These are phyloP conservation scores for Latrodectus geometricus DNA, from an alignment of 1,140 invertebrate species.

Conservation along the genomic window DNA sequence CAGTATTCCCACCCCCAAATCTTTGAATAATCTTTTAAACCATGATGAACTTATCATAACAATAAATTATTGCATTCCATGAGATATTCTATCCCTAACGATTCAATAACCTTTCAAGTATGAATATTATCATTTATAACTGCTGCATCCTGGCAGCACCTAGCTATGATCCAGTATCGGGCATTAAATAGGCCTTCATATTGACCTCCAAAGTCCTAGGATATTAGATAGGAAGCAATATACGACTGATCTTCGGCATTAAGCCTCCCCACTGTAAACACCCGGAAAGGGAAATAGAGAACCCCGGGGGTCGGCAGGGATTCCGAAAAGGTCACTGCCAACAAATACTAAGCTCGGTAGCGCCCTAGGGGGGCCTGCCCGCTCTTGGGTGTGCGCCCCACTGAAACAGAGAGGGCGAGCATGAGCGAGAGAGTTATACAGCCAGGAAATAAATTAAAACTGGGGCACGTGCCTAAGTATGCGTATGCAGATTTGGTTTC, in stretches of 20 bases:
- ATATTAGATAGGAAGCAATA: slow-evolving; percentile 57
- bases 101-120: neutral
- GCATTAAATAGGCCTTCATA: slow-evolving; percentile 47
- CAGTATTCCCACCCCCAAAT: no score
- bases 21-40: no score
- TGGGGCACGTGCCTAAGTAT: slow-evolving; percentile 35
- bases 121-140: neutral
- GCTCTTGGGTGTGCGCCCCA: slow-evolving; percentile 1
- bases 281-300: slow-evolving; percentile 35
- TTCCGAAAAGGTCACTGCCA: slow-evolving; percentile 8
- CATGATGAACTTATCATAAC: no score
- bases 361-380: neutral
- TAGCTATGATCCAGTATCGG: neutral
- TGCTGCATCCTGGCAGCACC: neutral
- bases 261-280: slow-evolving; percentile 57
- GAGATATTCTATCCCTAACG: neutral
- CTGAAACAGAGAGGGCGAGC: neutral
- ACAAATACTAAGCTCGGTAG: slow-evolving; percentile 4
- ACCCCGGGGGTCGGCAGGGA: slow-evolving; percentile 32
- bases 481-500: slow-evolving; percentile 17
- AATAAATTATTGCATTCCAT: neutral
- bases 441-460: slow-evolving; percentile 53
- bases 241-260: slow-evolving; percentile 32
- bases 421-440: neutral
- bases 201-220: slow-evolving; percentile 43